These are phyloP conservation scores for Drosophila mulleri DNA, from an alignment of 2,888 invertebrate genomes.

Conservation along the genomic window DNA sequence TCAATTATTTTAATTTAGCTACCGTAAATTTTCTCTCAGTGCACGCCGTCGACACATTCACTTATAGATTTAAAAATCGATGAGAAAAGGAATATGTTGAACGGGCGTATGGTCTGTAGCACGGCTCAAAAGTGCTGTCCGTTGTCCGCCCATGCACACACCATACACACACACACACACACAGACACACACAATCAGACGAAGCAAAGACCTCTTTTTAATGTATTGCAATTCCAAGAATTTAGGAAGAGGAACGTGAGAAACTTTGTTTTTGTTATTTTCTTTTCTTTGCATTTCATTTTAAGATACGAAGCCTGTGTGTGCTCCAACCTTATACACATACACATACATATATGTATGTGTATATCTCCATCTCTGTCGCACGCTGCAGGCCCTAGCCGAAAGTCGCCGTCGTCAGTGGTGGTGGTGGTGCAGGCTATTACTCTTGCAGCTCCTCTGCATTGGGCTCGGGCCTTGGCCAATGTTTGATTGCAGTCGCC, in stretches of 20 bases:
- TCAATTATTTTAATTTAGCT: not conserved
- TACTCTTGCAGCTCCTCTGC: constrained; percentile 70
- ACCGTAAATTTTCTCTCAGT: constrained; percentile 58
- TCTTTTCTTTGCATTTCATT: constrained; percentile 83
- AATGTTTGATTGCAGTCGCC: constrained; percentile 66
- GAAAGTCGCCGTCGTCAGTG: constrained; percentile 23
- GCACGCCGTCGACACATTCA: constrained; percentile 74
- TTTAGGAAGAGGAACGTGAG: constrained; percentile 85
- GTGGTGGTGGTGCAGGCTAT: constrained; percentile 54
- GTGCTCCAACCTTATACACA: constrained; percentile 57
- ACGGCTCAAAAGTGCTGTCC: constrained; percentile 75
- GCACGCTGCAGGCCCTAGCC: constrained; percentile 42
- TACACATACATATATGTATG: constrained; percentile 1
- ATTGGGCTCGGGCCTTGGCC: constrained; percentile 66
- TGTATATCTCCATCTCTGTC: constrained; percentile 23
- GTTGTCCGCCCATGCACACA: constrained; percentile 64
- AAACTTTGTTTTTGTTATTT: constrained; percentile 84
- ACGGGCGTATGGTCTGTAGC: constrained; percentile 66
- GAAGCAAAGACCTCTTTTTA: constrained; percentile 84
- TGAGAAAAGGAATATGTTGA: constrained; percentile 79
- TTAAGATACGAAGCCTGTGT: constrained; percentile 74
- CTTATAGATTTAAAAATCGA: constrained; percentile 81
- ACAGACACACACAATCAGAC: constrained; percentile 53
- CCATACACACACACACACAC: constrained; percentile 51
- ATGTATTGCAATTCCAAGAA: constrained; percentile 85